Evolutionary conservation across 2,113 vertebrate species (phyloP).

Genomic region (Centropus bengalensis): DNA sequence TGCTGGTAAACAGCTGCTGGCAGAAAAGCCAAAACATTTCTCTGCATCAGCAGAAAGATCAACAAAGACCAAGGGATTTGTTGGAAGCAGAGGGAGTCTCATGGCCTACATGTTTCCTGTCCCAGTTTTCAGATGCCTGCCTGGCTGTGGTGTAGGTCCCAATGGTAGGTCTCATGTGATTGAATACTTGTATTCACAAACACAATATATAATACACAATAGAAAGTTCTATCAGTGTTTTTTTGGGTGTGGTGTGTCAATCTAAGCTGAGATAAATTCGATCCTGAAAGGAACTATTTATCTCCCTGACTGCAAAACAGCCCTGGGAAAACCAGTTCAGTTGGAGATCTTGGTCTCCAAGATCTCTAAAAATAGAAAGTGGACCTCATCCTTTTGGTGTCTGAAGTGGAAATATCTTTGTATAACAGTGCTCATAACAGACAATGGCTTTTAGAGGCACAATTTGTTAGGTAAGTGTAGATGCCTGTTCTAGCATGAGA

Average conservation of each 20-base stretch:
- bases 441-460: background rate
- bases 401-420: background rate
- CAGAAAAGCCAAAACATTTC: background rate
- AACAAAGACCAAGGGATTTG: background rate
- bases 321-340: background rate
- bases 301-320: background rate
- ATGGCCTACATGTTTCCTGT: background rate
- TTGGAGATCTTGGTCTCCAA: background rate
- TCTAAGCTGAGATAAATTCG: background rate
- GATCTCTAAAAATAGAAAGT: background rate
- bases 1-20: background rate
- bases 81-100: background rate
- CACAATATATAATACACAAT: background rate
- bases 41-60: background rate
- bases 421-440: background rate
- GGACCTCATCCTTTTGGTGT: background rate
- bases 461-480: background rate
- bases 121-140: background rate
- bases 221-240: background rate
- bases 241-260: background rate
- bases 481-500: background rate
- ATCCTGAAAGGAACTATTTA: background rate
- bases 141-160: background rate
- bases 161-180: background rate
- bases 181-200: background rate